Percentiles rank a stretch among this genome's conserved stretches.
Evolutionary conservation across 2,888 invertebrate species (phyloP).

Genomic region (Tortricodes alternella): DNA sequence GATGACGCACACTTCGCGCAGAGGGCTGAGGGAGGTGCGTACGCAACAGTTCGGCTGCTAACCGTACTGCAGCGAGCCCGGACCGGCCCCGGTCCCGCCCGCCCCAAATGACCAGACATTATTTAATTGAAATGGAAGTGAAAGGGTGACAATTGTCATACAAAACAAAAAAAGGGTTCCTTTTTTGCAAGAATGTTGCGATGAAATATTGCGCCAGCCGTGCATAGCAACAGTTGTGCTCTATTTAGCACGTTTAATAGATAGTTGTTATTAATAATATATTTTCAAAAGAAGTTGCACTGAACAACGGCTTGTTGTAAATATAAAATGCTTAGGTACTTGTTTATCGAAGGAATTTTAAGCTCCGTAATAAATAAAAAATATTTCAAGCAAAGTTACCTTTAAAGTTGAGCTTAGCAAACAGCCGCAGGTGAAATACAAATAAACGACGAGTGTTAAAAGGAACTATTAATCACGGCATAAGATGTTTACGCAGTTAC

Average conservation of each 20-base stretch:
- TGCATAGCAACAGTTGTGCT: slow-evolving; percentile 78
- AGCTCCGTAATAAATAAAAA: not conserved
- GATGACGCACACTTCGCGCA: slow-evolving; percentile 77
- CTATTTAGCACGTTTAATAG: slow-evolving; percentile 52
- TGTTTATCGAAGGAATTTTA: too few relatives aligned
- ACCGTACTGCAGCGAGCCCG: slow-evolving; percentile 24
- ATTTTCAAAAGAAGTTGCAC: not conserved
- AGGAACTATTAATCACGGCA: slow-evolving; percentile 62
- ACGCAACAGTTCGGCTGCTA: slow-evolving; percentile 23
- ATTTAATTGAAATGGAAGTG: slow-evolving; percentile 81
- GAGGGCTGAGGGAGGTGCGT: slow-evolving; percentile 45
- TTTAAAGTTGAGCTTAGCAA: slow-evolving; percentile 33
- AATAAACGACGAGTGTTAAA: slow-evolving; percentile 43
- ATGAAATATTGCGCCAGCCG: slow-evolving; percentile 81
- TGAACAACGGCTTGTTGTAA: not conserved
- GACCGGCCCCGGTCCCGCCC: slow-evolving; percentile 45
- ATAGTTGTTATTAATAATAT: slow-evolving; percentile 38
- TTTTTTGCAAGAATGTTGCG: slow-evolving; percentile 66
- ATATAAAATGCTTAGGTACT: too few relatives aligned
- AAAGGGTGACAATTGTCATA: slow-evolving; percentile 82
- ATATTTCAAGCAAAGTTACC: not conserved
- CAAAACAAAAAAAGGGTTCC: slow-evolving; percentile 78
- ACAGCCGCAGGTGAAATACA: slow-evolving; percentile 50
- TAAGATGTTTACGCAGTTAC: slow-evolving; percentile 72
- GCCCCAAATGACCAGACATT: slow-evolving; percentile 83